phyloP scores from a whole-genome alignment of 2,113 vertebrate species.

The Chiloscyllium plagiosum region DNA sequence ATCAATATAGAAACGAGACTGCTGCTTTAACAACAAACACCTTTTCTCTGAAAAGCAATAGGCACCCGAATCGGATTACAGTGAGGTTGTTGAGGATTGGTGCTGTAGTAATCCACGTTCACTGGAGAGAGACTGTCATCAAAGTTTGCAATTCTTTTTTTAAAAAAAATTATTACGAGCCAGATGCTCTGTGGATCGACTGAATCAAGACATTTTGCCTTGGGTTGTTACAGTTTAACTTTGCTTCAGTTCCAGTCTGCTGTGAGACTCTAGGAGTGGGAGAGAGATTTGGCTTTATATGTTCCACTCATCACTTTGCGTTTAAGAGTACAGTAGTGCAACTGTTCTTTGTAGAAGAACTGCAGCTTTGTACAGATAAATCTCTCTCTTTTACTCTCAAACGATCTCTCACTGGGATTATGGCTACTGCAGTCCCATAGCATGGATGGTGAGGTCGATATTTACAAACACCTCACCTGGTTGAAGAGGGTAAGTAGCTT shows the following conservation, averaged over 20 bases:
- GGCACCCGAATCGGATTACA: neutral
- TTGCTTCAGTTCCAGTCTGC: slow-evolving; percentile 51
- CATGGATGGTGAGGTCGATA: slow-evolving; percentile 95
- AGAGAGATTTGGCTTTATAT: slow-evolving; percentile 16
- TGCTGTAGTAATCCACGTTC: neutral
- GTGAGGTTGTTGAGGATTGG: neutral
- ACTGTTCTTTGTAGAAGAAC: neutral
- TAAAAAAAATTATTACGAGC: slow-evolving; percentile 52
- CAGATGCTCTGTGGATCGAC: slow-evolving; percentile 60
- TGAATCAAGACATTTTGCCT: slow-evolving; percentile 42
- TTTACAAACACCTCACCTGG: slow-evolving; percentile 95
- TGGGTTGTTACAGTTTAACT: slow-evolving; percentile 55
- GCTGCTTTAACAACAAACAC: neutral
- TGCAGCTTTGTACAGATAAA: neutral
- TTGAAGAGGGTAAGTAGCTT: slow-evolving; percentile 83
- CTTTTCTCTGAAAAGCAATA: neutral
- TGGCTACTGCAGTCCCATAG: slow-evolving; percentile 80
- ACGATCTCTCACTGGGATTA: slow-evolving; percentile 48
- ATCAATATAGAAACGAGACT: neutral
- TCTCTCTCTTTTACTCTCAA: slow-evolving; percentile 47
- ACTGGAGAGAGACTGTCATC: slow-evolving; percentile 47
- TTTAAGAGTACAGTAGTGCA: neutral
- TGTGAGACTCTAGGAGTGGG: slow-evolving; percentile 50
- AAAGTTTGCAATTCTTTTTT: slow-evolving; percentile 44
- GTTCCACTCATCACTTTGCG: neutral